Conservation (phyloP, 2,888 invertebrate species). For the Campoplex capitator region DNA sequence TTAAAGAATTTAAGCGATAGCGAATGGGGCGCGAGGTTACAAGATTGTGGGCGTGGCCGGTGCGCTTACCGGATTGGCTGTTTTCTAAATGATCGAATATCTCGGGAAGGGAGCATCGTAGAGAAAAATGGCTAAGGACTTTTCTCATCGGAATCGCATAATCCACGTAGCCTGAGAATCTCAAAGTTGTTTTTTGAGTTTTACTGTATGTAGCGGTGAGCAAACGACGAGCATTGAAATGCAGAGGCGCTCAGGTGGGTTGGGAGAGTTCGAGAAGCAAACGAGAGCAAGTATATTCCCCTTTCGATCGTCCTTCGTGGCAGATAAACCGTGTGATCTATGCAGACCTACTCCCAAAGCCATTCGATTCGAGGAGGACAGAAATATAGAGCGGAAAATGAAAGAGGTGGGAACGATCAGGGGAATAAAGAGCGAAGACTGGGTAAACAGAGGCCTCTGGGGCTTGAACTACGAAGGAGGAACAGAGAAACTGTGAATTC, state of each 20-base stretch:
- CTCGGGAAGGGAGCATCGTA: not conserved
- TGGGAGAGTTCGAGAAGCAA: slow-evolving; percentile 17
- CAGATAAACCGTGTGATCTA: slow-evolving; percentile 43
- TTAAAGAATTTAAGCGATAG: not conserved
- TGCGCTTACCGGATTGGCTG: not conserved
- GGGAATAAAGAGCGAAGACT: slow-evolving; percentile 48
- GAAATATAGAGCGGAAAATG: slow-evolving; percentile 22
- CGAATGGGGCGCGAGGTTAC: not conserved
- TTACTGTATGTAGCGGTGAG: not conserved
- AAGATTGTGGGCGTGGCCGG: not conserved
- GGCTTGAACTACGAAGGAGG: slow-evolving; percentile 1
- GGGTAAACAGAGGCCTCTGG: slow-evolving; percentile 34
- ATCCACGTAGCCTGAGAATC: not conserved
- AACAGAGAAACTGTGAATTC: slow-evolving; percentile 58
- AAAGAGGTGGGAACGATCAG: slow-evolving; percentile 34
- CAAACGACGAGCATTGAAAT: slow-evolving; percentile 43
- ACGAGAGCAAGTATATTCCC: slow-evolving; percentile 29
- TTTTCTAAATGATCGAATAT: not conserved
- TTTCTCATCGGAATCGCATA: not conserved
- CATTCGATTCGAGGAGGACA: slow-evolving; percentile 42
- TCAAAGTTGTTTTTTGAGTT: not conserved
- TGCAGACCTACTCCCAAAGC: slow-evolving; percentile 23
- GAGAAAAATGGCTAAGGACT: not conserved
- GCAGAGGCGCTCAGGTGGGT: slow-evolving; percentile 48
- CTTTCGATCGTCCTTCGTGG: slow-evolving; percentile 15